Base-by-base conservation (phyloP, 2,888 invertebrate genomes). In the Troilus luridus region DNA sequence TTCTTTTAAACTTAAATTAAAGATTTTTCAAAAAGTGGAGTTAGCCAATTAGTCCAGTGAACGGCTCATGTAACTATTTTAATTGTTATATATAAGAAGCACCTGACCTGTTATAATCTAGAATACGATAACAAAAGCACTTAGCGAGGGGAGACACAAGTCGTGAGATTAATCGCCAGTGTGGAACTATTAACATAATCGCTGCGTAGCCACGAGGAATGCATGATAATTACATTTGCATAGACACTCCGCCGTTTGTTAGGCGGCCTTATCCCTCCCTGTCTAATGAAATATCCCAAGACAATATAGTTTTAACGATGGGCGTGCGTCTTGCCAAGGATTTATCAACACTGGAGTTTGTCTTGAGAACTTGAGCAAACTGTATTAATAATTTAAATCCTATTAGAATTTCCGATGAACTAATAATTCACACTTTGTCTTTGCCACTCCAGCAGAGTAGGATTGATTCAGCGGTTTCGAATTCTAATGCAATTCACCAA, bases 201-300 rank as follows among this genome's bases (percentile, higher is more conserved):
- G 9, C 24, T 24, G 10, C 3, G 10, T 12, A 10, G 67, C n/a
- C 24, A 10, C 21, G 11, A 24, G 21, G 81, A 81, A 54, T 81
- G 54, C 81, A 54, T 54, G 81, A 81, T 81, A 81, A 81, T 54
- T 54, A 17, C 41, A 81, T 81, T 81, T 81, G 81, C 81, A 81
- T 81, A 81, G 6, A 54, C 81, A 81, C 81, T 54, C 54, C 17
- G 21, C 81, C 41, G 7, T 54, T 81, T 21, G 10, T 54, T 24
- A 24, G 67, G 10, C 10, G 21, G 24, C 24, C 24, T 67, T 67
- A 67, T 67, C 67, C 67, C 10, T 24, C 24, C 5, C 24, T 67
- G 12, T 24, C 24, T 24, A 67, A 24, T 24, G n/a, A 67, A 24
- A 24, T 67, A 24, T 11, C 24, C 21, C 10, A 14, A 10, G 14